Conservation (phyloP, 2,888 invertebrate genomes). For the Hipparchia sbordonii region DNA sequence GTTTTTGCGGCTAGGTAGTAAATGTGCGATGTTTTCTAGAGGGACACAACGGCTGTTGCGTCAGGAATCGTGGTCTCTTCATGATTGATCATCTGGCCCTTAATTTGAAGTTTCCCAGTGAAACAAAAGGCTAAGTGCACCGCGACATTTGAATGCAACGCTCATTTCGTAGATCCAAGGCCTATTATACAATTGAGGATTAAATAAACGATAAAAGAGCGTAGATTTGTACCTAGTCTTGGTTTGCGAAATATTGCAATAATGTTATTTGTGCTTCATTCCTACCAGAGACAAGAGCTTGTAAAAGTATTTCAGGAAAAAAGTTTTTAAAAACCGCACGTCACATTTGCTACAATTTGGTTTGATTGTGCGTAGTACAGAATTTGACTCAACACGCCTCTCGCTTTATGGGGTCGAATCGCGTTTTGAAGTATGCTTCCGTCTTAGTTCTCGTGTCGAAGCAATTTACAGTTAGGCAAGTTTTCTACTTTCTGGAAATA, state of each 20-base stretch:
- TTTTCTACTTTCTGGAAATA: constrained; percentile 1
- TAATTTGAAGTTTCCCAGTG: constrained; percentile 41
- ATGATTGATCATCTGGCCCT: constrained; percentile 48
- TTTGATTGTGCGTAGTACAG: too few species aligned
- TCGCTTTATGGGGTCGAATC: background rate
- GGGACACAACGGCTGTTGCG: constrained; percentile 48
- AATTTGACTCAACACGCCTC: too few species aligned
- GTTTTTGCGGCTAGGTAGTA: background rate
- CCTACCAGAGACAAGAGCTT: too few species aligned
- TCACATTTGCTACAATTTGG: too few species aligned
- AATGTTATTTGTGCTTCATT: too few species aligned
- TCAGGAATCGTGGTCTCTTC: constrained; percentile 46
- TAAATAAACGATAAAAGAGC: background rate
- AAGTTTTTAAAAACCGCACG: too few species aligned
- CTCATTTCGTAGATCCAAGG: constrained; percentile 12
- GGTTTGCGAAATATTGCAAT: background rate
- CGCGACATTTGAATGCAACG: constrained; percentile 36
- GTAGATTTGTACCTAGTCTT: background rate
- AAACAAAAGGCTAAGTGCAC: constrained; percentile 36
- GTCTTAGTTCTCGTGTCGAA: background rate
- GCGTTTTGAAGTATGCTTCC: background rate
- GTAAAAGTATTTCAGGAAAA: too few species aligned
- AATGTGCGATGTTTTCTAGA: constrained; percentile 22
- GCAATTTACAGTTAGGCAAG: constrained; percentile 10
- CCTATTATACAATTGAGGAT: background rate